Evolutionary conservation across 1,140 invertebrate species (phyloP), one percentile per base, ranked within the genome.

Genomic region (Aphelinus atriplicis): DNA sequence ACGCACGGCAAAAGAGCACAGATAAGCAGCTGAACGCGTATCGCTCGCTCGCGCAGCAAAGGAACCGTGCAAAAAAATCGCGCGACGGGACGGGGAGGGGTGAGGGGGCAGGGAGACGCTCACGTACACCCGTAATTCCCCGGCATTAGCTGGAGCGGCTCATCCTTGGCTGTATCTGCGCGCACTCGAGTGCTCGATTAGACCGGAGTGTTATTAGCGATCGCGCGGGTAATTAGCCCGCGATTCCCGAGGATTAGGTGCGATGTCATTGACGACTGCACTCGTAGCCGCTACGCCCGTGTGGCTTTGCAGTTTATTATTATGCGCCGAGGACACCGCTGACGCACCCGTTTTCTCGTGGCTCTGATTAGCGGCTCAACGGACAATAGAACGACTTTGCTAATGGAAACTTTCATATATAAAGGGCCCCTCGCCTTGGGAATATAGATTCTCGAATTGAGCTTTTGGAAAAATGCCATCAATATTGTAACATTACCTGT

Each of bases 71-170:
- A 26, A 26, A 26, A 26, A 26, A 26, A 26, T 26, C 26, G 26
- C 26, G 26, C 26, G 47, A 69, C 4, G 4, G 65, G 62, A 56
- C 26, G 3, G n/a, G 45, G 53, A 46, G 4, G 45, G 48, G 53
- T 3, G 76, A 78, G 80, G 77, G 73, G 76, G 77, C 76, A 71
- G 65, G 69, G 74, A 76, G 76, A 71, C 67, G 77, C 50, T 48
- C 67, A 68, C 73, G 72, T 53, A 62, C 68, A 48, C 57, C n/a
- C n/a, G 53, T 71, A 73, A 71, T 74, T 71, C 53, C 26, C 73
- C 60, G 66, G 68, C 64, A 64, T 75, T 72, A 75, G n/a, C 42
- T 7, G 6, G 69, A 3, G 7, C 6, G 42, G 10, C 45, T n/a
- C 45, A 63, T 63, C 61, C 61, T 63, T 63, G 61, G 48, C 45